These are phyloP conservation scores for Druon quercuslanigerum DNA, from an alignment of 1,140 invertebrate species.

Conservation along the genomic window DNA sequence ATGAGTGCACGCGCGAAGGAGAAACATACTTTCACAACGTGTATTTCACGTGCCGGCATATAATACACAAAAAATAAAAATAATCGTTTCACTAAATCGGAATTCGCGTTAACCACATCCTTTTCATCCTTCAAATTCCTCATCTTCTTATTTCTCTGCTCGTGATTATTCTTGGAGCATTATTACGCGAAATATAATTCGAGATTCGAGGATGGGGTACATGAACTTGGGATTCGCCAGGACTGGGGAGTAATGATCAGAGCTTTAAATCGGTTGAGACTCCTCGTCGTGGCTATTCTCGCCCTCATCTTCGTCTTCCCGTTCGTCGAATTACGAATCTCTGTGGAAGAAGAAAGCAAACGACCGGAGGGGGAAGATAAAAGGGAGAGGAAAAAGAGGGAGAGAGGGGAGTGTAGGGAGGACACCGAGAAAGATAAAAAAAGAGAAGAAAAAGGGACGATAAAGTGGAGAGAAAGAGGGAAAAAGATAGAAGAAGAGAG, in stretches of 20 bases:
- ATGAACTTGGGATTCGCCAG: neutral
- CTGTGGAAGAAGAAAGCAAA: slow-evolving; percentile 22
- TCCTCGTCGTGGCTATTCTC: slow-evolving; percentile 12
- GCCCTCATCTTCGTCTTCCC: neutral
- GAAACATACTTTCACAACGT: slow-evolving; percentile 25
- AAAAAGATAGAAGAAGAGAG: slow-evolving; percentile 33
- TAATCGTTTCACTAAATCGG: slow-evolving; percentile 17
- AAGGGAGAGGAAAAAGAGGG: slow-evolving; percentile 43
- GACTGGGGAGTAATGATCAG: slow-evolving; percentile 4
- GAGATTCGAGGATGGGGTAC: neutral
- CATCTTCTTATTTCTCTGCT: neutral
- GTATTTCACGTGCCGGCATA: neutral
- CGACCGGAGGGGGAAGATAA: slow-evolving; percentile 44
- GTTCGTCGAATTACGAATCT: slow-evolving; percentile 33
- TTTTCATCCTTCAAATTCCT: slow-evolving; percentile 7
- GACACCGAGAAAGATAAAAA: slow-evolving; percentile 38
- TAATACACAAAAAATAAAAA: slow-evolving; percentile 18
- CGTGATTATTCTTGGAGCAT: slow-evolving; percentile 9
- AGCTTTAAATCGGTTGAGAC: slow-evolving; percentile 3
- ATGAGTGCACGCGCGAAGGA: slow-evolving; percentile 18
- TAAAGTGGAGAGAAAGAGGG: slow-evolving; percentile 53
- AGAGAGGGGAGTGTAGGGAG: neutral
- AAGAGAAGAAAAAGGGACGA: slow-evolving; percentile 13
- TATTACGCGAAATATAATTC: slow-evolving; percentile 8
- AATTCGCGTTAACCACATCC: slow-evolving; percentile 5